Evolutionary conservation across 2,113 vertebrate genomes (phyloP).

Genomic region (Anolis carolinensis): DNA sequence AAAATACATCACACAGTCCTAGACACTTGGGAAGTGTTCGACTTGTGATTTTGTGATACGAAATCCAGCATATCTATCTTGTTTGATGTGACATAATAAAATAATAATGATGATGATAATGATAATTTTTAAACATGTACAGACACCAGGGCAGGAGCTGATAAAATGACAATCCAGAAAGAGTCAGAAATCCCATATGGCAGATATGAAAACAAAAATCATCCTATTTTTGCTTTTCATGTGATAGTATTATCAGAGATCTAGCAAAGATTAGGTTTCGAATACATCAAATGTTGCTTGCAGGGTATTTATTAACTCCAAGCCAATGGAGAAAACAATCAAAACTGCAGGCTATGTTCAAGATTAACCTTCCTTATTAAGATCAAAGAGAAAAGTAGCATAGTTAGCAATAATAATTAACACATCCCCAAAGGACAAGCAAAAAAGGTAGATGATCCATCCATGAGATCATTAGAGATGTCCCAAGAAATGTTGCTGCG

Average conservation of each 20-base stretch:
- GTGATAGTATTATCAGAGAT: conserved; percentile 77
- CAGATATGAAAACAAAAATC: conserved; percentile 65
- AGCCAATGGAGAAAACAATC: conserved; percentile 59
- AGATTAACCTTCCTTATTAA: conserved; percentile 52
- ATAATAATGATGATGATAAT: too few relatives aligned
- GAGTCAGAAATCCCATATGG: not conserved
- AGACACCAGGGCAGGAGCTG: not conserved
- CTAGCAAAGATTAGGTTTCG: conserved; percentile 77
- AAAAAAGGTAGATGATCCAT: conserved; percentile 45
- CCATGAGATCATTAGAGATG: not conserved
- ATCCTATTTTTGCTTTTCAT: conserved; percentile 72
- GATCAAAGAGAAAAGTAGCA: conserved; percentile 48
- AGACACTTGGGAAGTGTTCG: too few relatives aligned
- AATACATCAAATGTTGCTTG: conserved; percentile 71
- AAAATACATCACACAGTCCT: too few relatives aligned
- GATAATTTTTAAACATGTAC: too few relatives aligned
- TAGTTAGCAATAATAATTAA: conserved; percentile 62
- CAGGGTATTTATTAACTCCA: conserved; percentile 73
- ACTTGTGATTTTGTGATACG: too few relatives aligned
- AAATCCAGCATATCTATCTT: too few relatives aligned
- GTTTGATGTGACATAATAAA: too few relatives aligned
- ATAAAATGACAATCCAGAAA: not conserved
- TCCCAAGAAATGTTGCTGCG: not conserved
- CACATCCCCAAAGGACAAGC: conserved; percentile 43
- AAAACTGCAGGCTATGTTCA: conserved; percentile 12